phyloP scores from a whole-genome alignment of 2,113 vertebrate species.

The Cacatua alba region DNA sequence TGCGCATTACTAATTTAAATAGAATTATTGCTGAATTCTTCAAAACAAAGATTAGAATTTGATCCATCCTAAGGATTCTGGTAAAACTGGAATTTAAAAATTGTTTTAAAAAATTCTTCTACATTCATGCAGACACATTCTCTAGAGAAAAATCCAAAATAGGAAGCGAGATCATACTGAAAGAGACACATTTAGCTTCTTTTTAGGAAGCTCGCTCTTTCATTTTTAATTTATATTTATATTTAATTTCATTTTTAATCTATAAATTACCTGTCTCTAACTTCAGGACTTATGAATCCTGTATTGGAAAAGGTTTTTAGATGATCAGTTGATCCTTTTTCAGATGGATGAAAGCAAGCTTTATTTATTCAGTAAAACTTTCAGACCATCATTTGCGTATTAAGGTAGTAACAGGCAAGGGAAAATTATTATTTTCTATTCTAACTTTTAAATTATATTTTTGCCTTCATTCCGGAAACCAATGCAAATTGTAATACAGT shows the following conservation, averaged over 20 bases:
- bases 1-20: background rate
- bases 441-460: background rate
- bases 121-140: background rate
- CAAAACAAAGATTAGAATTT: background rate
- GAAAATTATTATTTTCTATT: background rate
- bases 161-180: background rate
- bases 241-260: background rate
- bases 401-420: background rate
- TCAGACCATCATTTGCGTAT: background rate
- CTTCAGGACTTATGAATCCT: background rate
- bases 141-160: background rate
- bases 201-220: background rate
- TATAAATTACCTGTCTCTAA: background rate
- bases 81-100: background rate
- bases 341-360: background rate
- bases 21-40: background rate
- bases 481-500: background rate
- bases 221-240: background rate
- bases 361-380: background rate
- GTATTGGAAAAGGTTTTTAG: background rate
- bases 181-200: background rate
- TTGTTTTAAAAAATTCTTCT: background rate
- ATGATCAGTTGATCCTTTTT: background rate
- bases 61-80: background rate
- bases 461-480: background rate